Base-by-base conservation (phyloP, 2,888 invertebrate genomes). In the Drosophila yooni region DNA sequence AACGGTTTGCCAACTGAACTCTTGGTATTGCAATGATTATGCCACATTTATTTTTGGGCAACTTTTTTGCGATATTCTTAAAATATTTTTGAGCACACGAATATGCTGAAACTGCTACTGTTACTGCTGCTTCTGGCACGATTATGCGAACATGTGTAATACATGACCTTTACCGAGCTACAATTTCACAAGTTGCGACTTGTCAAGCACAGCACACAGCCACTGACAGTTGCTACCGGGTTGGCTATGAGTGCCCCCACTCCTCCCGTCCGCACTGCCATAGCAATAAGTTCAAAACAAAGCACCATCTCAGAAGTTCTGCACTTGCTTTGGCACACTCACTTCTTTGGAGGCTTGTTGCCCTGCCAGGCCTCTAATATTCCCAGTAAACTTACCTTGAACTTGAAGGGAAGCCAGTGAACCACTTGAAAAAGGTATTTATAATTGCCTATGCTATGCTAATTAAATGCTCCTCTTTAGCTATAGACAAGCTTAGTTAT, bases 1-100 rank as follows among this genome's bases (percentile, higher is more conserved):
- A 43, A 43, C 43, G 43, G 21, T 43, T 43, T 43, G 21, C 43
- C 21, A 43, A 43, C 43, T 43, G 18, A 61, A 53, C 40, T n/a
- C 40, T 25, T n/a, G 40, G 25, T 11, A 34, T 27, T 52, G 70
- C 34, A 38, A 36, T 53, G 63, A 59, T 82, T 78, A 82, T 78
- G 80, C 48, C 56, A 65, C 13, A 7, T 40, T 25, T 68, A 68
- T 71, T 71, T 64, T 46, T 61, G 27, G 69, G 40, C 21, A 38
- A 59, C 71, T 2, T 43, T 80, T 81, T 83, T 82, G 77, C 62
- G 61, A 72, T 67, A 59, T 62, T 62, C 62, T 61, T n/a, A 29
- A 38, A 38, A 38, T 79, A 80, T 75, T 65, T 67, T 54, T 54
- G 62, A 18, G 36, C 8, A 13, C 46, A 54, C 48, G 38, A 11